phyloP scores from a whole-genome alignment of 1,140 invertebrate species.

The Gryllus bimaculatus region DNA sequence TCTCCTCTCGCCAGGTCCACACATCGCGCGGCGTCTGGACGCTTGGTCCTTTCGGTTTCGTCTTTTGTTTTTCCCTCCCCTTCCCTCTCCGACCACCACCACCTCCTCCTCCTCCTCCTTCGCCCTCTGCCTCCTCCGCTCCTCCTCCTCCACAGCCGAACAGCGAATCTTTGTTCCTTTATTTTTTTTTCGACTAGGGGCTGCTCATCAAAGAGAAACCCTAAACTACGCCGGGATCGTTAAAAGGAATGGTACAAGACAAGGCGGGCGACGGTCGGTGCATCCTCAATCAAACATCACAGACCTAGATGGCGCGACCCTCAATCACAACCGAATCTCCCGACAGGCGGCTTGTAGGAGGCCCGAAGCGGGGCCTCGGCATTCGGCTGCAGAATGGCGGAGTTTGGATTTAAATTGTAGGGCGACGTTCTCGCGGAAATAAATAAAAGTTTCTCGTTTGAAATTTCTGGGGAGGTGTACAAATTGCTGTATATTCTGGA shows the following conservation, averaged over 20 bases:
- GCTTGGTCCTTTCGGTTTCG: neutral
- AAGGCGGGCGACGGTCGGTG: neutral
- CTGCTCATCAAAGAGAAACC: conserved; percentile 9
- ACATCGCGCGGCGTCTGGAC: neutral
- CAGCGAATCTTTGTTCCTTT: too few relatives aligned
- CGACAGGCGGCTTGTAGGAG: neutral
- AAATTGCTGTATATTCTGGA: too few relatives aligned
- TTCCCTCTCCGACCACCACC: neutral
- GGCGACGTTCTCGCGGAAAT: too few relatives aligned
- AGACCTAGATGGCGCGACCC: too few relatives aligned
- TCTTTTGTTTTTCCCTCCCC: neutral
- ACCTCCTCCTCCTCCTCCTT: too few relatives aligned
- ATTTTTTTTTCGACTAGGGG: neutral
- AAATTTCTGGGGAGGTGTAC: too few relatives aligned
- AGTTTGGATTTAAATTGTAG: too few relatives aligned
- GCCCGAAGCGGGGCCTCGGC: too few relatives aligned
- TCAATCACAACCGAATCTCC: neutral
- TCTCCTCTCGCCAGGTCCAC: neutral
- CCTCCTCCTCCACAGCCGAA: too few relatives aligned
- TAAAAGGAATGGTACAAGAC: conserved; percentile 11
- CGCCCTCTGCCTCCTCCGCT: too few relatives aligned
- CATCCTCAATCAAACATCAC: conserved; percentile 13
- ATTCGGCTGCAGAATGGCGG: too few relatives aligned
- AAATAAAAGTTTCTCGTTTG: too few relatives aligned
- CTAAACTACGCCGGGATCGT: conserved; percentile 11